Base-by-base conservation (phyloP, 1,140 invertebrate species). In the Ceratina japonica region DNA sequence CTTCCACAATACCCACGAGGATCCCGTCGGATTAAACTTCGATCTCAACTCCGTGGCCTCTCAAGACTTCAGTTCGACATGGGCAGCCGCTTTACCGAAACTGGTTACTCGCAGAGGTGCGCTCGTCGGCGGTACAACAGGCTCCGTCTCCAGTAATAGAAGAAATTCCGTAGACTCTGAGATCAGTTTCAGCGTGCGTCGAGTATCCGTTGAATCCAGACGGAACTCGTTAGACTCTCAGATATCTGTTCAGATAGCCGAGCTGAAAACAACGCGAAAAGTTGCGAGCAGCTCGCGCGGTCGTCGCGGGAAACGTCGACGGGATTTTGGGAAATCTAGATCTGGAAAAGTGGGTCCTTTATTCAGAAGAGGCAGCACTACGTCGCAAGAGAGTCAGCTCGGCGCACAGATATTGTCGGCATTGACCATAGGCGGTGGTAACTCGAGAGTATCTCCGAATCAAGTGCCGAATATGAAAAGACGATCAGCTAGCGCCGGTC, bases 1-100 rank as follows among this genome's bases (percentile, higher is more conserved):
- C 86, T 95, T 98, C 76, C 95, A 95, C 65, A 97, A 97, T 84
- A 95, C 95, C 8, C 96, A 97, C 84, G 96, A 97, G 66, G 98
- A 98, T 94, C 97, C 98, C 12, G 95, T 98, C 15, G 97, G 97
- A 8, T 93, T 98, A 65, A 96, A 97, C 87, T 96, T 98, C 84
- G 97, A 97, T 85, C 90, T 97, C 24, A 96, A 97, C 87, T 97
- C 96, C 77, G 94, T 94, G 8, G 95, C 94, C 22, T 97, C 96
- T 27, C 94, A 95, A 82, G 95, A 95, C 65, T 93, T 96, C 8
- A 93, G 96, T 75, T 97, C 97, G 7, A 96, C 97, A 0, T 98
- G 97, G 97, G 97, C 96, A 61, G 96, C 95, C 54, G 97, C 97
- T 78, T 93, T 98, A 61, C 97, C 97, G 0, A 96, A 97, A 84